These are phyloP conservation scores for Channa argus DNA, from an alignment of 2,113 vertebrate genomes.

Conservation along the genomic window DNA sequence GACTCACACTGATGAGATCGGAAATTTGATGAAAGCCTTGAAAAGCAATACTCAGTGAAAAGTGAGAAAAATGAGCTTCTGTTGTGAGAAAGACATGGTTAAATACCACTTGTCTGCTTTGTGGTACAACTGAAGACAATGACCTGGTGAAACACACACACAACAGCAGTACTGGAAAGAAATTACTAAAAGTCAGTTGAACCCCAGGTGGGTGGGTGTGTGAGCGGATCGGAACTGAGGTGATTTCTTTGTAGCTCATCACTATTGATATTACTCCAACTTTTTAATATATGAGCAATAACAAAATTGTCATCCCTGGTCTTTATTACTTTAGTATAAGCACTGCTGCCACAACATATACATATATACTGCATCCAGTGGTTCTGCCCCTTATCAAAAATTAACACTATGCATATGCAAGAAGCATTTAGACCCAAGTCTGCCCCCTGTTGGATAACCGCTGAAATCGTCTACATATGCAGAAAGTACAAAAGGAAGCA, in stretches of 20 bases:
- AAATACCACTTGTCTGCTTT: constrained; percentile 35
- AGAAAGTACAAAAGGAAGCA: too few species aligned
- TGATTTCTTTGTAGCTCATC: neutral
- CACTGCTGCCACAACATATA: too few species aligned
- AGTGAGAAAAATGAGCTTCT: constrained; percentile 8
- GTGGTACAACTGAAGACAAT: constrained; percentile 15
- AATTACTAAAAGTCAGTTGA: neutral
- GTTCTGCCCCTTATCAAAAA: too few species aligned
- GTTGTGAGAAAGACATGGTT: constrained; percentile 17
- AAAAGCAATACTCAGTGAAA: constrained; percentile 17
- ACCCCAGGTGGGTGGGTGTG: neutral
- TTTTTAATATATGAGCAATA: neutral
- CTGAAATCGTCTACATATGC: too few species aligned
- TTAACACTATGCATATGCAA: too few species aligned
- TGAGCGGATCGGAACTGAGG: neutral
- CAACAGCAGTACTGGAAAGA: constrained; percentile 17
- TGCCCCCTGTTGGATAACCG: too few species aligned
- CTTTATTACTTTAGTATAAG: neutral
- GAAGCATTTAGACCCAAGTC: too few species aligned
- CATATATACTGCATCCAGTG: too few species aligned
- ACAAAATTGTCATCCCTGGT: neutral
- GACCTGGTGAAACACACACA: constrained; percentile 13
- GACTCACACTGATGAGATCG: constrained; percentile 5
- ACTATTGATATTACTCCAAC: neutral
- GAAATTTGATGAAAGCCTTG: constrained; percentile 7